Evolutionary conservation across 2,888 invertebrate species (phyloP).

Genomic region (Apocheima hispidaria): DNA sequence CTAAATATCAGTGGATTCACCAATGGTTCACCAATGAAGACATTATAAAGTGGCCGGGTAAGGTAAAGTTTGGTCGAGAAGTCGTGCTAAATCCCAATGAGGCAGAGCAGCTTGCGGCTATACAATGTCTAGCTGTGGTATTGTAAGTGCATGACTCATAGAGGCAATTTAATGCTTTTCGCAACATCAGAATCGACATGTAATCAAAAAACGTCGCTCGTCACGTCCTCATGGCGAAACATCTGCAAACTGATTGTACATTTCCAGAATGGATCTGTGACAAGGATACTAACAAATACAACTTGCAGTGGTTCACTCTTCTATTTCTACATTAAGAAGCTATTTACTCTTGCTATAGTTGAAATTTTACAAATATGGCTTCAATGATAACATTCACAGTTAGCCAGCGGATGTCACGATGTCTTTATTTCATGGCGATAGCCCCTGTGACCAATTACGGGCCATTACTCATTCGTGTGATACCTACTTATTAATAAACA

Average conservation of each 20-base stretch:
- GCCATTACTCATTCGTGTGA: slow-evolving; percentile 77
- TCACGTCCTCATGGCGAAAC: slow-evolving; percentile 26
- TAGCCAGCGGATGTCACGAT: slow-evolving; percentile 80
- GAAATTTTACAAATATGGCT: slow-evolving; percentile 40
- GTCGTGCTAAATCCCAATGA: slow-evolving; percentile 80
- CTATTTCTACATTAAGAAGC: not conserved
- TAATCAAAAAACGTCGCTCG: slow-evolving; percentile 25
- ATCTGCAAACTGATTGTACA: slow-evolving; percentile 19
- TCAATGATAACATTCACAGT: slow-evolving; percentile 67
- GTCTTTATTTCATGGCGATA: slow-evolving; percentile 76
- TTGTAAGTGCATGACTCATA: slow-evolving; percentile 69
- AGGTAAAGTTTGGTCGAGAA: slow-evolving; percentile 72
- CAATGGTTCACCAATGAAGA: slow-evolving; percentile 79
- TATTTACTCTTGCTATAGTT: slow-evolving; percentile 8
- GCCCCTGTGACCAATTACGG: slow-evolving; percentile 80
- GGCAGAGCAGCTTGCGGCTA: slow-evolving; percentile 58
- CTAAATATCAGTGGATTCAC: slow-evolving; percentile 65
- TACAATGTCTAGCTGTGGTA: slow-evolving; percentile 64
- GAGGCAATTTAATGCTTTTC: slow-evolving; percentile 61
- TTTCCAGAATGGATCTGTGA: slow-evolving; percentile 14
- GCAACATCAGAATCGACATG: slow-evolving; percentile 49
- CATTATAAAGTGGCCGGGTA: slow-evolving; percentile 79
- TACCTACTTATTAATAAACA: slow-evolving; percentile 74
- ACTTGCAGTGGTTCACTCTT: not conserved
- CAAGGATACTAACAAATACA: slow-evolving; percentile 8